Evolutionary conservation across 2,113 vertebrate genomes (phyloP).

Genomic region (Tor tambroides): DNA sequence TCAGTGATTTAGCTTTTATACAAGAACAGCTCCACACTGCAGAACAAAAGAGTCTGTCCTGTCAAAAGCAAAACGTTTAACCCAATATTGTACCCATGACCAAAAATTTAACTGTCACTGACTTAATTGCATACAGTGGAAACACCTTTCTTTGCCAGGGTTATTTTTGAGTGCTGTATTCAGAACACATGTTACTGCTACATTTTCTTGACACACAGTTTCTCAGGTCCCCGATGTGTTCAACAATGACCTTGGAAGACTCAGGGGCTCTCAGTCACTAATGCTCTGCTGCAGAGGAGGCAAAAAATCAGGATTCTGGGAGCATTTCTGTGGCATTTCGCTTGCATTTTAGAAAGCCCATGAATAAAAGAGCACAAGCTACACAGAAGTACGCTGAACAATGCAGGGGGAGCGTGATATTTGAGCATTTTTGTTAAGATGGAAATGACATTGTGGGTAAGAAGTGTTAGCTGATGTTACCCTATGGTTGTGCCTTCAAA

Average conservation of each 20-base stretch:
- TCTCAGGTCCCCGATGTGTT: conserved; percentile 63
- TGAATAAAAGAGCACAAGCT: conserved; percentile 54
- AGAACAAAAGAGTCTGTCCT: conserved; percentile 15
- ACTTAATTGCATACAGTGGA: neutral
- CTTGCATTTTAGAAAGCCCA: conserved; percentile 56
- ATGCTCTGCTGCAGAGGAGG: conserved; percentile 26
- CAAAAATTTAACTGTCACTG: neutral
- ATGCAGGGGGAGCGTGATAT: conserved; percentile 17
- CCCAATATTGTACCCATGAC: neutral
- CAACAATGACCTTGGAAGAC: conserved; percentile 68
- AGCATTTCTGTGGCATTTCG: conserved; percentile 56
- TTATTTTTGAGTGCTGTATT: neutral
- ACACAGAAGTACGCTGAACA: conserved; percentile 45
- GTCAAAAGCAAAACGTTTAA: conserved; percentile 9
- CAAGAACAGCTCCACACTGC: neutral
- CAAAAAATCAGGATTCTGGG: conserved; percentile 57
- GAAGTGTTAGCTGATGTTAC: neutral
- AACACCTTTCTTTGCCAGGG: neutral
- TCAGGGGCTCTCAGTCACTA: conserved; percentile 56
- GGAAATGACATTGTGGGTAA: neutral
- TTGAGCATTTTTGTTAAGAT: conserved; percentile 35
- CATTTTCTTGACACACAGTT: conserved; percentile 65
- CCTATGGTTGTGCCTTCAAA: conserved; percentile 47
- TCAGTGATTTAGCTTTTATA: conserved; percentile 22
- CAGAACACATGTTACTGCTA: conserved; percentile 57